Evolutionary conservation across 2,888 invertebrate species (phyloP).

Genomic region (Poecilus cupreus): DNA sequence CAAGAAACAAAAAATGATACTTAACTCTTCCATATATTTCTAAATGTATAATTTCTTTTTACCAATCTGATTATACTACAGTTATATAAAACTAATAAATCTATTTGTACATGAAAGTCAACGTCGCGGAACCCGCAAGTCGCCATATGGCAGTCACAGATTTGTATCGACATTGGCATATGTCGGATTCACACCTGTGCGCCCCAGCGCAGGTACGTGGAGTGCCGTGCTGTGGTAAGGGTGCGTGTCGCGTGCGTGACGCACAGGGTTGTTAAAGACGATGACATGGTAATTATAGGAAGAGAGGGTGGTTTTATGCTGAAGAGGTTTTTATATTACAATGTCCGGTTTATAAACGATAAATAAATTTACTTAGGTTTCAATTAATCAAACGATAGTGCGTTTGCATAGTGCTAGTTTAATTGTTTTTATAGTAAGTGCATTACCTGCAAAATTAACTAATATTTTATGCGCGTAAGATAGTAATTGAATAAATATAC

Average conservation of each 20-base stretch:
- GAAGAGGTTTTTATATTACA: background rate
- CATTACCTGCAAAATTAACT: too few species aligned
- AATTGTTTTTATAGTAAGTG: too few species aligned
- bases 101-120: too few species aligned
- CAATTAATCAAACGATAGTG: background rate
- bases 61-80: too few species aligned
- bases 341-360: too few species aligned
- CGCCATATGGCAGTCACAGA: slow-evolving; percentile 28
- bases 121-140: slow-evolving; percentile 1
- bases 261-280: slow-evolving; percentile 38
- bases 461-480: too few species aligned
- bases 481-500: too few species aligned
- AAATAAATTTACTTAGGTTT: background rate
- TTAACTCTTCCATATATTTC: too few species aligned
- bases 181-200: slow-evolving; percentile 57
- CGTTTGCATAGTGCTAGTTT: background rate
- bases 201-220: background rate
- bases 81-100: too few species aligned
- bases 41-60: too few species aligned
- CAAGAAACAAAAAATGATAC: too few species aligned
- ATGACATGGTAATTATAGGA: slow-evolving; percentile 49
- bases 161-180: slow-evolving; percentile 53
- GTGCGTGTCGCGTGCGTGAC: slow-evolving; percentile 36
- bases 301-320: background rate
- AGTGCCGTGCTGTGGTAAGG: slow-evolving; percentile 25